Base-by-base conservation (phyloP, 1,140 invertebrate species). In the Diabrotica virgifera region DNA sequence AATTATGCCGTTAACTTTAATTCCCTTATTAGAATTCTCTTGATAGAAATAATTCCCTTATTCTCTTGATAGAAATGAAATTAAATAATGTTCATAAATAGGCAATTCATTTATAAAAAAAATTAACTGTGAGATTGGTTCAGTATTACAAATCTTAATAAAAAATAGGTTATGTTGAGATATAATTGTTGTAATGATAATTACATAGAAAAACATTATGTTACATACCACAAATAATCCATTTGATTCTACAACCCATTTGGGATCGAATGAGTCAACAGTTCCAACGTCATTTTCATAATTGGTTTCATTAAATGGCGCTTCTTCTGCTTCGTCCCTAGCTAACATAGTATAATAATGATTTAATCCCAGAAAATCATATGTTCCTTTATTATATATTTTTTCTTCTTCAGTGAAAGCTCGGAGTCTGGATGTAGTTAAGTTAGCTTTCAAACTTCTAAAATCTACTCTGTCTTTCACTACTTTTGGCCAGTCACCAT, bases 401-500 rank as follows among this genome's bases (percentile, higher is more conserved):
- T 38, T 59, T 59, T 59, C 58, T 14, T 51, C 14, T 14, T 12
- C n/a, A 59, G 58, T 46, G 5, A 51, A 51, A 12, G 12, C 9
- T 0, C 38, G 58, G 5, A 59, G 40, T 14, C 38, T 36, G 14
- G 58, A 59, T 9, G 7, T 11, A 2, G 37, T 8, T n/a, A 8
- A 36, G 24, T 59, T 59, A 12, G 36, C 58, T 13, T n/a, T 14
- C 9, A 6, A 7, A 5, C 58, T 59, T 51, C 13, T 59, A 13
- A 50, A 0, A 14, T 6, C 37, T 46, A 59, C 14, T n/a, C 58
- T 59, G 6, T 59, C 9, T 35, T 59, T 35, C 11, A 51, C 37
- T n/a, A 59, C 12, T 59, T 46, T 5, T 5, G 58, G 58, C 58
- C 58, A 59, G 5, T 35, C 58, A 10, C 58, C 58, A 7, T 50